Evolutionary conservation across 37 sponge, comb jelly and placozoan species (phyloP).

Genomic region (Dysidea cf. avara): DNA sequence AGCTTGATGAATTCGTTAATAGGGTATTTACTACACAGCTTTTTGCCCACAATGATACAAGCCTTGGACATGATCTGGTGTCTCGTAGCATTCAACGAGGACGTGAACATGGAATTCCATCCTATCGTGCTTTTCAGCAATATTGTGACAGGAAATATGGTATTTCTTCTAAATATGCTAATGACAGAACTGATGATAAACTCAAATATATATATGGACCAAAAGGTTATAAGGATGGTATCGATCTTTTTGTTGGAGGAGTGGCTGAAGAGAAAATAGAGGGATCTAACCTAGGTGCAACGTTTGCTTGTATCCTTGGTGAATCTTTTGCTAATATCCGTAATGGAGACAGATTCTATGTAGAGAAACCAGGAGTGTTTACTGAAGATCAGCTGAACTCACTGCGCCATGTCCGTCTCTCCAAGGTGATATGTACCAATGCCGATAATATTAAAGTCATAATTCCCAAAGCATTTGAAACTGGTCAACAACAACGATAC

Average conservation of each 20-base stretch:
- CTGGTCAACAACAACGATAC: conserved; percentile 16
- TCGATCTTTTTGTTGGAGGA: conserved; percentile 87
- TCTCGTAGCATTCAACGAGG: conserved; percentile 87
- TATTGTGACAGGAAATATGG: conserved; percentile 24
- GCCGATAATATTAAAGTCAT: conserved; percentile 64
- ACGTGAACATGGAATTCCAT: conserved; percentile 85
- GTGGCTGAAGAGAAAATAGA: conserved; percentile 64
- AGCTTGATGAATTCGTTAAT: conserved; percentile 61
- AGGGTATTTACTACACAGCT: conserved; percentile 66
- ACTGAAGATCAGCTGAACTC: conserved; percentile 38
- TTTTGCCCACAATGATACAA: conserved; percentile 44
- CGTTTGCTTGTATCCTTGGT: conserved; percentile 76
- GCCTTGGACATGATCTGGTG: conserved; percentile 68
- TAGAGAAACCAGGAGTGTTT: conserved; percentile 61
- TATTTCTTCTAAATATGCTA: too few species aligned
- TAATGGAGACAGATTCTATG: conserved; percentile 80
- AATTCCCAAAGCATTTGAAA: conserved; percentile 59
- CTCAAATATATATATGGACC: conserved; percentile 39
- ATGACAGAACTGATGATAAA: neutral
- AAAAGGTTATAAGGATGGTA: conserved; percentile 58
- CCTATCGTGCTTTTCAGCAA: conserved; percentile 61
- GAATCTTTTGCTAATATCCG: conserved; percentile 47
- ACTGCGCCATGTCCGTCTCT: conserved; percentile 70
- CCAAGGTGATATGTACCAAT: conserved; percentile 82
- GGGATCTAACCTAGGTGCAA: conserved; percentile 72